phyloP scores from a whole-genome alignment of 2,113 vertebrate species.

The Rhizomys pruinosus region DNA sequence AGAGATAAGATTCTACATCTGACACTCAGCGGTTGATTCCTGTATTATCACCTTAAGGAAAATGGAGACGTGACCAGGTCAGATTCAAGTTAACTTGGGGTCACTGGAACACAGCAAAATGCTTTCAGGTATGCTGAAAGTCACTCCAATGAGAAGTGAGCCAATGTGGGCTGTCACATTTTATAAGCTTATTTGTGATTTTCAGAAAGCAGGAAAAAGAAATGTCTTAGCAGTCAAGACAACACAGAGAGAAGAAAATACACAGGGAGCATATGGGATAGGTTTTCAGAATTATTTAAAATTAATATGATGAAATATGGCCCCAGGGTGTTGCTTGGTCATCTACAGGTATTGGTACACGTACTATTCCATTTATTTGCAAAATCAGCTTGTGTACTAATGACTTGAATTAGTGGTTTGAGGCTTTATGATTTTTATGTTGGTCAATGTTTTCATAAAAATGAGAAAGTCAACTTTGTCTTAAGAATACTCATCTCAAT shows the following conservation, averaged over 20 bases:
- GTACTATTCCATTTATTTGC: background rate
- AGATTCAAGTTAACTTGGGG: conserved; percentile 79
- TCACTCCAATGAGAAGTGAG: conserved; percentile 80
- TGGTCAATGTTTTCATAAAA: conserved; percentile 18
- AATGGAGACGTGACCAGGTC: conserved; percentile 81
- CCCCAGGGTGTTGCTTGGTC: conserved; percentile 6
- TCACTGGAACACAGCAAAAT: conserved; percentile 80
- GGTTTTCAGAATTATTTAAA: conserved; percentile 55
- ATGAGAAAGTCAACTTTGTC: background rate
- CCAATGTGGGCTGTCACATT: conserved; percentile 66
- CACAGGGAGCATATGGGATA: conserved; percentile 23
- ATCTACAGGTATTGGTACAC: conserved; percentile 29
- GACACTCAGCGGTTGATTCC: conserved; percentile 77
- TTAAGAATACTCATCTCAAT: background rate
- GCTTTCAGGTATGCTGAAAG: conserved; percentile 86
- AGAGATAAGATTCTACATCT: conserved; percentile 77
- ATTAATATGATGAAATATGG: conserved; percentile 54
- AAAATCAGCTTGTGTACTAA: conserved; percentile 26
- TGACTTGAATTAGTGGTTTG: conserved; percentile 31
- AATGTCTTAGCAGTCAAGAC: conserved; percentile 68
- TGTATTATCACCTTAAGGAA: conserved; percentile 85
- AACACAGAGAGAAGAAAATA: conserved; percentile 44
- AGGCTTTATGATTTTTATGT: background rate
- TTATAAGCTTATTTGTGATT: conserved; percentile 77
- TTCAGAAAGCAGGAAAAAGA: conserved; percentile 76